These are phyloP conservation scores for Poliocrania exsul DNA, from an alignment of 2,797 vertebrate genomes.

Conservation along the genomic window DNA sequence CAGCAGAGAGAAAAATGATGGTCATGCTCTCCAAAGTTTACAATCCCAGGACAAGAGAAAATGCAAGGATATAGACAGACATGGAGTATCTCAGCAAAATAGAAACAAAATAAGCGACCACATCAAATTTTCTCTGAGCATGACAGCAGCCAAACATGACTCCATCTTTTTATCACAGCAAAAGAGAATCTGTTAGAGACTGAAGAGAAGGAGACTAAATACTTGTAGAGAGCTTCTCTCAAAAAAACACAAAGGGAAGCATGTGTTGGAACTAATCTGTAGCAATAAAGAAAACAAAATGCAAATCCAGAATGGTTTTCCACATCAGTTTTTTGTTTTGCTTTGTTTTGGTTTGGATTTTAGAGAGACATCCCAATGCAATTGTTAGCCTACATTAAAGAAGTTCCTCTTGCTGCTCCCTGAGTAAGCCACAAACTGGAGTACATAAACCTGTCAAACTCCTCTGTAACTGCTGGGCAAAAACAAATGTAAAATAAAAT, in stretches of 20 bases:
- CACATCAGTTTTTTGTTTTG: fast-evolving
- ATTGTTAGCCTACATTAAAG: neutral
- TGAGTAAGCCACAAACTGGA: neutral
- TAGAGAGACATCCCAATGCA: neutral
- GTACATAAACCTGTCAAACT: neutral
- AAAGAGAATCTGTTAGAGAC: neutral
- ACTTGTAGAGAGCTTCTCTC: neutral
- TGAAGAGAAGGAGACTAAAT: neutral
- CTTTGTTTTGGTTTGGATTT: neutral
- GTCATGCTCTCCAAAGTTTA: neutral
- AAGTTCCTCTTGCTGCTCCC: neutral
- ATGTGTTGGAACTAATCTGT: neutral
- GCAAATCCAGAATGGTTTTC: neutral
- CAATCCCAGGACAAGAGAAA: neutral
- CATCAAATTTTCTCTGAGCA: neutral
- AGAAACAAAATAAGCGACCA: neutral
- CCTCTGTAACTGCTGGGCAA: neutral
- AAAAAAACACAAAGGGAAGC: neutral
- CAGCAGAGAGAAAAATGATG: neutral
- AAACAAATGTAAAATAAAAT: neutral
- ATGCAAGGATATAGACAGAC: neutral
- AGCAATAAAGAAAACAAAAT: neutral
- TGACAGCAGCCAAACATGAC: neutral
- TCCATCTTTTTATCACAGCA: neutral
- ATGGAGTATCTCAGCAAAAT: neutral